Percentiles rank a stretch among this genome's conserved stretches.
phyloP scores from a whole-genome alignment of 2,888 invertebrate species.

The Drosophila longiperda region DNA sequence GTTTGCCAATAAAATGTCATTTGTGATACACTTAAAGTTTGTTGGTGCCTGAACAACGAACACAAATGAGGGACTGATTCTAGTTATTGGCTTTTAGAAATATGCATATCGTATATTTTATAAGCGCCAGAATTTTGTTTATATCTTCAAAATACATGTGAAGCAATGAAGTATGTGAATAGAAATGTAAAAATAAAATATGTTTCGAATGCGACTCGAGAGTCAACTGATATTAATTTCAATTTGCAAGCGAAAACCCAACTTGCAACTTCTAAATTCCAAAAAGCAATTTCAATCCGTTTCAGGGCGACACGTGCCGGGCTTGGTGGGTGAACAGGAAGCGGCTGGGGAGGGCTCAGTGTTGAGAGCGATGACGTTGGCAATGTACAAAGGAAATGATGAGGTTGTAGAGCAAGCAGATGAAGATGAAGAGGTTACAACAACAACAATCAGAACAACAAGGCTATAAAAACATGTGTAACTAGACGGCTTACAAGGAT shows the following conservation, averaged over 20 bases:
- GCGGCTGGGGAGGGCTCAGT: background rate
- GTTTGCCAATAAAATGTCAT: conserved; percentile 20
- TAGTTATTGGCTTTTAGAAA: background rate
- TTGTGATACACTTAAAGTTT: conserved; percentile 28
- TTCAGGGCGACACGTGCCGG: conserved; percentile 39
- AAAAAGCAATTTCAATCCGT: conserved; percentile 49
- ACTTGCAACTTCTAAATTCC: conserved; percentile 39
- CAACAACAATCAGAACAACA: conserved; percentile 19
- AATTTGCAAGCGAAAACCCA: conserved; percentile 5
- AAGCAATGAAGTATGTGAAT: background rate
- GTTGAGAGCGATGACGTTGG: conserved; percentile 37
- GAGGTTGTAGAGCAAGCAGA: conserved; percentile 15
- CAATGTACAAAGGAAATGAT: conserved; percentile 35
- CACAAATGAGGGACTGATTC: background rate
- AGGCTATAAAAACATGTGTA: conserved; percentile 78
- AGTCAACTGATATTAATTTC: conserved; percentile 20
- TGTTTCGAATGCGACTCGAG: conserved; percentile 3
- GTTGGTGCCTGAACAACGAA: background rate
- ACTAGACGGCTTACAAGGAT: conserved; percentile 79
- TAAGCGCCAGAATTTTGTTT: background rate
- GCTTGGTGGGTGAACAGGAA: conserved; percentile 6
- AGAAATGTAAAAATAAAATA: background rate
- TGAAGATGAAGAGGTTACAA: conserved; percentile 8
- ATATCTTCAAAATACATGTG: background rate
- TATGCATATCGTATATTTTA: background rate